These are phyloP conservation scores for Acromyrmex heyeri DNA, from an alignment of 1,140 invertebrate genomes.

Conservation along the genomic window DNA sequence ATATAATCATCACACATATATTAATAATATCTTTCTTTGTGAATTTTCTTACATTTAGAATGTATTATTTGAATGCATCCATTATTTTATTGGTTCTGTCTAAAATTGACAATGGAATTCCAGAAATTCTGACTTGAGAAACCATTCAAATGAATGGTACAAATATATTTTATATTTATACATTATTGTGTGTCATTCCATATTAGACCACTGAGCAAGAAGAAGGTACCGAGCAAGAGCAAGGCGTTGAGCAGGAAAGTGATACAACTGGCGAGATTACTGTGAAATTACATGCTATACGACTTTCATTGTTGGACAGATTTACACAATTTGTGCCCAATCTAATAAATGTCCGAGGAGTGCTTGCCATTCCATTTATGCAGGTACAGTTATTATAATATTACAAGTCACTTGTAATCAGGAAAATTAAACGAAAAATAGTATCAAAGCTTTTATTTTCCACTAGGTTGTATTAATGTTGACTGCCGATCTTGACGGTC, in stretches of 20 bases:
- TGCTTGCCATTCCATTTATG: conserved; percentile 95
- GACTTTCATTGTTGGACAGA: conserved; percentile 88
- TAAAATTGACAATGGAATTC: conserved; percentile 21
- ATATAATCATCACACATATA: neutral
- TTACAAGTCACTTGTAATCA: conserved; percentile 71
- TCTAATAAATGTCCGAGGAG: conserved; percentile 90
- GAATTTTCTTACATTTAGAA: conserved; percentile 25
- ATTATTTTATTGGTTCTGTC: conserved; percentile 6
- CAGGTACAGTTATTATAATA: conserved; percentile 88
- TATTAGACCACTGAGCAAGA: conserved; percentile 81
- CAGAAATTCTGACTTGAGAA: conserved; percentile 9
- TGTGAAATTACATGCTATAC: conserved; percentile 86
- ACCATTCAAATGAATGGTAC: neutral
- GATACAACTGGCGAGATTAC: conserved; percentile 82
- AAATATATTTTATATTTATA: conserved; percentile 42
- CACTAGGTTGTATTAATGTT: conserved; percentile 94
- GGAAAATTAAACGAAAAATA: neutral
- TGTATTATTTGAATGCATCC: conserved; percentile 27
- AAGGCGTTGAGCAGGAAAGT: conserved; percentile 78
- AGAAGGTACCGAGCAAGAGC: conserved; percentile 78
- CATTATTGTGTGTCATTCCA: conserved; percentile 37
- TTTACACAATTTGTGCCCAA: conserved; percentile 89
- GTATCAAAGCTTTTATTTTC: conserved; percentile 18
- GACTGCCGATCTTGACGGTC: conserved; percentile 95
- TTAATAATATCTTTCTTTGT: conserved; percentile 25